Evolutionary conservation across 1,140 invertebrate genomes (phyloP).

Genomic region (Aporrectodea caliginosa): DNA sequence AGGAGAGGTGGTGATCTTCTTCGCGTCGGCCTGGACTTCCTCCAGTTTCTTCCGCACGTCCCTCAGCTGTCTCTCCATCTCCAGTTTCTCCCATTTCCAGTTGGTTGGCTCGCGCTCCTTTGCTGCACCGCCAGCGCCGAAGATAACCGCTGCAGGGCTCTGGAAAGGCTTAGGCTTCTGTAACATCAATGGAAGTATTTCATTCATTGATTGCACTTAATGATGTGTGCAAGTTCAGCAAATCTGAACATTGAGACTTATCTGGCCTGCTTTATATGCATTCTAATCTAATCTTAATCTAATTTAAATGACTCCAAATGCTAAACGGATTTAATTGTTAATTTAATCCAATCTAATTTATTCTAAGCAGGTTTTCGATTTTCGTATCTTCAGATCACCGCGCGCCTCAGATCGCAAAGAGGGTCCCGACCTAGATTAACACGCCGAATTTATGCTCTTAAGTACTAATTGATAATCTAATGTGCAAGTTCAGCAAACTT

Average conservation of each 20-base stretch:
- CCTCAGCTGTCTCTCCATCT: not conserved
- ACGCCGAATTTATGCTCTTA: too few relatives aligned
- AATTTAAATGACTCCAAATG: too few relatives aligned
- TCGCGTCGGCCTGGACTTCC: not conserved
- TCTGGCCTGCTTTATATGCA: not conserved
- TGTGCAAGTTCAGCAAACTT: too few relatives aligned
- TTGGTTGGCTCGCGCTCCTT: not conserved
- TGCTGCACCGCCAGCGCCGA: not conserved
- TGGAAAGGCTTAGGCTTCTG: not conserved
- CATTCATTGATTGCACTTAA: not conserved
- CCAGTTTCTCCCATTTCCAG: not conserved
- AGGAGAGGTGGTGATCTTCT: not conserved
- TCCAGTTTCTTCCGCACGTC: not conserved
- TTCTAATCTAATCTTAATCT: too few relatives aligned
- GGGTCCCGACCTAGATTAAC: too few relatives aligned
- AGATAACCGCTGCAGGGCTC: not conserved
- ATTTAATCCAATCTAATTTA: too few relatives aligned
- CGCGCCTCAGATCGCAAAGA: too few relatives aligned
- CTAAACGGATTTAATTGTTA: too few relatives aligned
- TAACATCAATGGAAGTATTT: not conserved
- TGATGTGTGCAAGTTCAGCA: not conserved
- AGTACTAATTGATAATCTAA: too few relatives aligned
- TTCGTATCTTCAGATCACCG: too few relatives aligned
- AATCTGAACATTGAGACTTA: not conserved
- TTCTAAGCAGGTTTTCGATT: too few relatives aligned